phyloP scores from a whole-genome alignment of 2,888 invertebrate species.

The Pollenia griseotomentosa region DNA sequence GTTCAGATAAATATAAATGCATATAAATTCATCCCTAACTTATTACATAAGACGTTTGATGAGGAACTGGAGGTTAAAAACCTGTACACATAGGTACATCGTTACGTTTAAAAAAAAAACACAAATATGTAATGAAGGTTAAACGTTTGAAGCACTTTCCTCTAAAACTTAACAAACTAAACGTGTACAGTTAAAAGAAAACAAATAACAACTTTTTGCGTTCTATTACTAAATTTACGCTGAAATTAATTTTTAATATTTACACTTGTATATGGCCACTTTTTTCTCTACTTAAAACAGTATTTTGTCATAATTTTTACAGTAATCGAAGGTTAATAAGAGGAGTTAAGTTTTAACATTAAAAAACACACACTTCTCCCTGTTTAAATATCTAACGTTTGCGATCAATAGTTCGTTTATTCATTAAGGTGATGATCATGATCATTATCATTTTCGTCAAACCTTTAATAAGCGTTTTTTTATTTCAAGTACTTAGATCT shows the following conservation, averaged over 20 bases:
- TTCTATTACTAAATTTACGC: constrained; percentile 56
- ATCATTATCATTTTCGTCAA: background rate
- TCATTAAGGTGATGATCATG: background rate
- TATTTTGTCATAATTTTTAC: constrained; percentile 2
- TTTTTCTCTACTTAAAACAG: constrained; percentile 7
- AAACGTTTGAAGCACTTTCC: constrained; percentile 19
- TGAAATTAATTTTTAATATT: constrained; percentile 65
- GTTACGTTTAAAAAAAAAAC: background rate
- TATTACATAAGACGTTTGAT: background rate
- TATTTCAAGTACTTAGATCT: too few species aligned
- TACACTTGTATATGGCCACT: constrained; percentile 25
- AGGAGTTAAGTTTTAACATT: background rate
- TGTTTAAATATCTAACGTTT: too few species aligned
- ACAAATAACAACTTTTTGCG: background rate
- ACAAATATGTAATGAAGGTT: constrained; percentile 7
- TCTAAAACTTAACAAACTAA: background rate
- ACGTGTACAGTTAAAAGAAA: background rate
- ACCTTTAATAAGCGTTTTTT: too few species aligned
- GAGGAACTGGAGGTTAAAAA: background rate
- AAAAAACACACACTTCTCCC: too few species aligned
- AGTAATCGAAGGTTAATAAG: constrained; percentile 48
- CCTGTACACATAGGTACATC: background rate
- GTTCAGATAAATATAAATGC: too few species aligned
- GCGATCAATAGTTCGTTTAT: background rate
- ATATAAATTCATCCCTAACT: background rate